Evolutionary conservation across 2,797 vertebrate species (phyloP), one percentile per base, ranked within the genome.

Genomic region (Meda fulgida): DNA sequence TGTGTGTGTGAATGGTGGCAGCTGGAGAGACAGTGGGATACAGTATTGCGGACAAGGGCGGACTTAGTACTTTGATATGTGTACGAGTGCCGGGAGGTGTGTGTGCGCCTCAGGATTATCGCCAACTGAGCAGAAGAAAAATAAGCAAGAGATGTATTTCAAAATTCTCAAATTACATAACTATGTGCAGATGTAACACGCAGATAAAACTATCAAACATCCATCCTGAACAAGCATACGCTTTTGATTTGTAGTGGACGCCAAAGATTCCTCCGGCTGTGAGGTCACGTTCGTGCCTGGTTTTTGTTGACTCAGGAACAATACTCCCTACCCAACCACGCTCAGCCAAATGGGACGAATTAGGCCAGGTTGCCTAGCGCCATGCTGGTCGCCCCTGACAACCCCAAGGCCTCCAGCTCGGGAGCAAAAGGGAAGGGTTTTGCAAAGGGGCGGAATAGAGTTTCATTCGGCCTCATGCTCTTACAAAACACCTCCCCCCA

Each of bases 321-420:
- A 89, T 88, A 84, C 81, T 77, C 87, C 72, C 84, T 4, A 73
- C 69, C 36, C 69, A 66, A 81, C 84, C 38, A 53, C 38, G 72
- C 69, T 80, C 87, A 84, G 76, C 72, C 85, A 78, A 86, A 80
- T 48, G 76, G 72, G 43, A 71, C 77, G 58, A 88, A 87, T 84
- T 90, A 87, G 87, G 82, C 81, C 85, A 85, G 87, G 89, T 88
- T 89, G 89, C 85, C 83, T 81, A 90, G 89, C 86, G 87, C 89
- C 78, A 38, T 65, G 87, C 80, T 63, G 29, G 89, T 92, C 87
- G 87, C 89, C 89, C 89, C 76, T 88, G 87, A 89, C 92, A 92
- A 93, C 92, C 85, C 85, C 46, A 75, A 63, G 78, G 76, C 83
- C 78, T 67, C 55, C 70, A 82, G 78, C 76, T 83, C 14, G 51